Conservation (phyloP, 2,888 invertebrate genomes). For the Troilus luridus region DNA sequence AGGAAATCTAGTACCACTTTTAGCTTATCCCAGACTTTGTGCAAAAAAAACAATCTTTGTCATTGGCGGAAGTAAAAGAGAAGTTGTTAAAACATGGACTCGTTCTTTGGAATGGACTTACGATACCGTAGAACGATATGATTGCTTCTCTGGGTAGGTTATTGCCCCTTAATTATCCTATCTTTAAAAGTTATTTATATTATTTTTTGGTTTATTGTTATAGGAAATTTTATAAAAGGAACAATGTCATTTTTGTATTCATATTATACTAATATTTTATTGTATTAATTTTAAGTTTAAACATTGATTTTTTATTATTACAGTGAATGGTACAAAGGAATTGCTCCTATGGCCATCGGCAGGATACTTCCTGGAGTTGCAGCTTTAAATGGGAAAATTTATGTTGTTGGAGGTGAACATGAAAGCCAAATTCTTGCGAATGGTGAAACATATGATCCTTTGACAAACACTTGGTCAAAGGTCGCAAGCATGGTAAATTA, state of each 20-base stretch:
- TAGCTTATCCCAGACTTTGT: conserved; percentile 84
- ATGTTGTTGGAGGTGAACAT: conserved; percentile 92
- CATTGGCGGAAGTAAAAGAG: conserved; percentile 89
- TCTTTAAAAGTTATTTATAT: not conserved
- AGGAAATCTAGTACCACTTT: conserved; percentile 77
- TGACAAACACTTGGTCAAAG: conserved; percentile 73
- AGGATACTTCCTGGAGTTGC: conserved; percentile 91
- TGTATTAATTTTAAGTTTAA: not conserved
- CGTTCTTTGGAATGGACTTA: conserved; percentile 85
- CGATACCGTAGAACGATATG: conserved; percentile 86
- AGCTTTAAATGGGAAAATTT: conserved; percentile 86
- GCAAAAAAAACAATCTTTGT: conserved; percentile 90
- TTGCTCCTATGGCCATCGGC: conserved; percentile 84
- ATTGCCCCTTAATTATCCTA: not conserved
- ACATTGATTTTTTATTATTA: conserved; percentile 56
- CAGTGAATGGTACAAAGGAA: conserved; percentile 84
- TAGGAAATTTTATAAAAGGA: not conserved
- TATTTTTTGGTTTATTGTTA: not conserved
- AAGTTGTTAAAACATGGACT: conserved; percentile 80
- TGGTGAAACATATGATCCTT: conserved; percentile 87
- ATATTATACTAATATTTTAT: not conserved
- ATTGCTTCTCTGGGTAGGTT: conserved; percentile 78
- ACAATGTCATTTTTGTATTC: not conserved
- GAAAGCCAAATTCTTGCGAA: conserved; percentile 90
- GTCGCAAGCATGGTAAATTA: conserved; percentile 66